Evolutionary conservation across 1,140 invertebrate genomes (phyloP), one percentile per base, ranked within the genome.

Genomic region (Drosophila mauritiana): DNA sequence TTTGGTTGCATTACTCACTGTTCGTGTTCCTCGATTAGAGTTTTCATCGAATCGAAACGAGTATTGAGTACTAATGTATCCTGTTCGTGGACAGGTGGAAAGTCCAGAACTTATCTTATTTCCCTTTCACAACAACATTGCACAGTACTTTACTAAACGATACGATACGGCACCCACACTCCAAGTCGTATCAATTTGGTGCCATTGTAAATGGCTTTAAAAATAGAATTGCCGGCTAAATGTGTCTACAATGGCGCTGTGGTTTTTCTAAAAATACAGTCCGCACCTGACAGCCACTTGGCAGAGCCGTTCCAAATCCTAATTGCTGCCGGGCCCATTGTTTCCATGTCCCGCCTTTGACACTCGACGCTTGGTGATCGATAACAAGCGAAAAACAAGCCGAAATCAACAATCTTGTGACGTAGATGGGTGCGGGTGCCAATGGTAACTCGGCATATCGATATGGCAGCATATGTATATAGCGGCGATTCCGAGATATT

Each of bases 161-260:
- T 13, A 13, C 36, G 3, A 11, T 27, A 31, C 31, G 0, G n/a
- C 61, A 22, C 65, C 48, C 48, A 45, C 65, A 52, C 46, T 13
- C 22, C 8, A 36, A 3, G 25, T 13, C 45, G 10, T 54, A 68
- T 69, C 63, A 25, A 20, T 62, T 64, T 12, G 52, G 51, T 42
- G 53, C 55, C 53, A 73, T 88, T 77, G 46, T 70, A 64, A 76
- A 83, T 63, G 54, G 48, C 40, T 80, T 56, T 80, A 88, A 83
- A 83, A 88, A 88, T 88, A 88, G 84, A 89, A 74, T 72, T 72
- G 76, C 64, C 84, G 81, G 57, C 77, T 88, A 78, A 77, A 82
- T 82, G 58, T 74, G 52, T 73, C 73, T 80, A 78, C 86, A 70
- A 86, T 86, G 80, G 73, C 54, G 40, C 74, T 77, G 83, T 69